Conservation (phyloP, 2,888 invertebrate genomes). For the Cheilosia variabilis region DNA sequence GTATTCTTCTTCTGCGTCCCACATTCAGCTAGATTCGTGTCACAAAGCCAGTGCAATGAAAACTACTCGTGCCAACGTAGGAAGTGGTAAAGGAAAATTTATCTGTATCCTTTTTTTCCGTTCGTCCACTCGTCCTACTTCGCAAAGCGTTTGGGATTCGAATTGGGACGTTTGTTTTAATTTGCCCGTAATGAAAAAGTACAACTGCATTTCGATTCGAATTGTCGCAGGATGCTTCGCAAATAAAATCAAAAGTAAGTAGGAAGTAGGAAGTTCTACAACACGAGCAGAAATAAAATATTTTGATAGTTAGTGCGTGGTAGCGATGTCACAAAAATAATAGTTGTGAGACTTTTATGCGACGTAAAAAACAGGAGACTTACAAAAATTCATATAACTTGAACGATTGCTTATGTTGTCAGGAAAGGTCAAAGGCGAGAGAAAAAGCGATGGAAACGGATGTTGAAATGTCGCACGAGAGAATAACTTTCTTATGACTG, state of each 20-base stretch:
- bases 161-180: slow-evolving; percentile 50
- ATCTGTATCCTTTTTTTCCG: slow-evolving; percentile 18
- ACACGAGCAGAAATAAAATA: neutral
- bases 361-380: neutral
- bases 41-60: slow-evolving; percentile 27
- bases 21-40: slow-evolving; percentile 13
- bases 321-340: slow-evolving; percentile 1
- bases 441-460: neutral
- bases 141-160: slow-evolving; percentile 12
- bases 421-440: neutral
- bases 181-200: slow-evolving; percentile 50
- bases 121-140: neutral
- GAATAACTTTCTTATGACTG: neutral
- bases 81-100: slow-evolving; percentile 11
- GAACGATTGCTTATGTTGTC: neutral
- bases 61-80: slow-evolving; percentile 7
- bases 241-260: slow-evolving; percentile 26
- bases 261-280: neutral
- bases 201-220: slow-evolving; percentile 35
- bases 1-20: neutral
- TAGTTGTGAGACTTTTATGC: neutral
- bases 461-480: neutral
- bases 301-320: slow-evolving; percentile 44
- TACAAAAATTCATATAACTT: neutral
- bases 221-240: slow-evolving; percentile 35